Evolutionary conservation across 2,797 vertebrate genomes (phyloP), one percentile per base, ranked within the genome.

Genomic region (Pantherophis vulpinus): DNA sequence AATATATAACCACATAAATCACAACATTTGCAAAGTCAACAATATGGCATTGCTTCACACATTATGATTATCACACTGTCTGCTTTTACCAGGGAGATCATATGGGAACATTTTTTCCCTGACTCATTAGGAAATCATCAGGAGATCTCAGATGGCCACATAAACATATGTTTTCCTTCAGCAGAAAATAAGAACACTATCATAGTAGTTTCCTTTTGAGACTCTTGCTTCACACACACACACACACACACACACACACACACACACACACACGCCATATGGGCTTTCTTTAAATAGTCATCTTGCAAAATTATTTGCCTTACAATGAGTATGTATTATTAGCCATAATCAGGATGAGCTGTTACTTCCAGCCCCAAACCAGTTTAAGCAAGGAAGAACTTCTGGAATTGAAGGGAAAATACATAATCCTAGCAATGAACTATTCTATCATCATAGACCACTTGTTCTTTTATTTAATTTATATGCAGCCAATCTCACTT

Each of bases 1-100:
- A 93, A 91, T 91, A 91, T 83, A 93, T 91, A 91, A 91, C 87
- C 59, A 51, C 70, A 91, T 93, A 66, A 91, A 91, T 93, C 90
- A 93, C 54, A 89, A 70, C 0, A 2, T 11, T 91, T 86, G 54
- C 51, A 94, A 90, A 91, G 0, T 5, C 93, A 83, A 47, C 27
- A 90, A n/a, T 87, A 25, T 60, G 91, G 20, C 4, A 20, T 6
- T 74, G 10, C 3, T 51, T 55, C 51, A 87, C 1, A 0, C 66
- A 27, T 32, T 9, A 32, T 70, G 60, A 55, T 93, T 55, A 87
- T 37, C 42, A 4, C 90, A 89, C 56, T 94, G 37, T 93, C 37
- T 70, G 90, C 59, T 89, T 93, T 32, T 74, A 91, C 37, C 54
- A 47, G 56, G 32, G 63, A 87, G 74, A 54, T 93, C 74, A 66